Base-by-base conservation (phyloP, 2,888 invertebrate species). In the Clostera curtula region DNA sequence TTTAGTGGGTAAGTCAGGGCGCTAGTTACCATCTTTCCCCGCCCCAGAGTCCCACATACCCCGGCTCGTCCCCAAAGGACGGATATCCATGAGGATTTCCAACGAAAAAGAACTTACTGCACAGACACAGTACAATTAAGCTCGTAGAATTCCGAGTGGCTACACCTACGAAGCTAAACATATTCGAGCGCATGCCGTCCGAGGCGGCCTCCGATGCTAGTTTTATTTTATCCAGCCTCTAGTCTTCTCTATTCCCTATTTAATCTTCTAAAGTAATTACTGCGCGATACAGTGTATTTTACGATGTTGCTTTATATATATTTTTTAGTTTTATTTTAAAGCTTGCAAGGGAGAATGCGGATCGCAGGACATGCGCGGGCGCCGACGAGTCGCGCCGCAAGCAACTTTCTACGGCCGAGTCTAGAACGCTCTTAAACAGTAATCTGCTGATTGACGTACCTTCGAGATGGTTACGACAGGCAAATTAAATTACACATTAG, bases 351-450 rank as follows among this genome's bases (percentile, higher is more conserved):
- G 70, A 70, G 75, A 79, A 77, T 73, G 74, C 79, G 73, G 68
- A 66, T 75, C 72, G 74, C 82, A 80, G 83, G 83, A 83, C 77
- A 67, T 56, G 51, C 59, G 55, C 64, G 65, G 83, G 83, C 83
- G 83, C 83, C 83, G 63, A 49, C 39, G 54, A 70, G 83, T 79
- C 82, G 82, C 82, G 82, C 68, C 82, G 56, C 80, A 69, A 79
- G 63, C 77, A 77, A 82, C 83, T 83, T 83, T 83, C 83, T 83
- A 83, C 83, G 65, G 58, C 68, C 60, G 67, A 70, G 77, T 82
- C 79, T 82, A 82, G 74, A 83, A 63, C 75, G 64, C 64, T 75
- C 68, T 76, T 79, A 77, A 75, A 76, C 80, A 59, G 79, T 79
- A 82, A 82, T 82, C 80, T 69, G 67, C 65, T 65, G 79, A 77